Evolutionary conservation across 2,888 invertebrate genomes (phyloP), one percentile per base, ranked within the genome.

Genomic region (Rosalia funebris): DNA sequence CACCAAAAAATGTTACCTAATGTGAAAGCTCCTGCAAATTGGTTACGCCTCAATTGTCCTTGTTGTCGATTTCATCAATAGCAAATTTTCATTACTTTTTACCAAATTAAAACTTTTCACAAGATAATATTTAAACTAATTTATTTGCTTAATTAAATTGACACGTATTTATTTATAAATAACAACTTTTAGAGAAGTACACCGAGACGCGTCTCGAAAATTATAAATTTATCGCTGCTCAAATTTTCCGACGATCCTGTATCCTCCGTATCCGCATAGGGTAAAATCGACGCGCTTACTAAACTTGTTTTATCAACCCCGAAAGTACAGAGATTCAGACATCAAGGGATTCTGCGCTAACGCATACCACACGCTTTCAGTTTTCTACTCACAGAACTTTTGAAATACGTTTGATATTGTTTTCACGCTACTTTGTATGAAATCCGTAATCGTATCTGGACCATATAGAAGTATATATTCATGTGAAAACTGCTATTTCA

Each of bases 291-390:
- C 50, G 55, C 47, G 48, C 50, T 44, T 50, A 62, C 62, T 62
- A 57, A 62, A 54, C 31, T 62, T 36, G 39, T 47, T 48, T 54
- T 45, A 50, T 47, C 54, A 50, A 19, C 46, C 41, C 53, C 34
- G 50, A 60, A 48, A 36, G n/a, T 31, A 39, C 44, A 48, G 45
- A 55, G 25, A 47, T 39, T 34, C 45, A 45, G 32, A 36, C 25
- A 57, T 42, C 53, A 57, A 9, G 20, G 41, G 62, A 62, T 62
- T 62, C 62, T 62, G 62, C 62, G 62, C 57, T 44, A 31, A 41
- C 12, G 20, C 34, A 36, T 41, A 36, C 17, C 44, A 12, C 31
- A 34, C 32, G 11, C 5, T 34, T 17, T 36, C 11, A 19, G 17
- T 48, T 36, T 36, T 14, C 36, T 12, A 19, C 25, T 7, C 25